Base-by-base conservation (phyloP, 2,888 invertebrate genomes). In the Agonopterix heracliana region DNA sequence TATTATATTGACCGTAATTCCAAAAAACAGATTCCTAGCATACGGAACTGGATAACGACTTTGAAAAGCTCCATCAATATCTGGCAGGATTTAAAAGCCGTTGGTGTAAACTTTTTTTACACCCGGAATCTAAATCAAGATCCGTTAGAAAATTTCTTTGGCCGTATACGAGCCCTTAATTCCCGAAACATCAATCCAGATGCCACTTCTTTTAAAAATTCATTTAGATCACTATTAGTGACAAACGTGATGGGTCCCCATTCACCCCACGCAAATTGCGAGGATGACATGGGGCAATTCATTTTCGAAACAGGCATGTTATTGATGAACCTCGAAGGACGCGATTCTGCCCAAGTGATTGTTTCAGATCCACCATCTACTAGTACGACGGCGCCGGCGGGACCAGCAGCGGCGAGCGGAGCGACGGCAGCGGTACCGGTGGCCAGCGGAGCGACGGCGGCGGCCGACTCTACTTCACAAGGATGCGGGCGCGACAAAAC, bases 101-200 rank as follows among this genome's bases (percentile, higher is more conserved):
- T 50, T 7, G 47, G 42, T 7, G 50, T 59, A 41, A 17, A 44
- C 38, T 53, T 47, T 44, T 52, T 48, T 51, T 56, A 60, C 48
- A 48, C 56, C 9, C 35, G 57, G 9, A 40, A 52, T 43, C 9
- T 57, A 12, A 55, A 59, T 42, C 57, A 59, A 45, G 56, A 54
- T 38, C 54, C 54, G 17, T 42, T 59, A 10, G 54, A 59, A 49
- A 54, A 50, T 41, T 56, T 54, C 44, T 54, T 58, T 51, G 54
- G 54, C n/a, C 13, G 49, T 13, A 35, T 54, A 10, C 48, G 52
- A 41, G 54, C 56, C 7, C 34, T 52, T 10, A 56, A 58, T 45
- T 54, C 54, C 34, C 13, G 54, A 4, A 50, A 55, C 45, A 44
- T 50, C 10, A 55, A 57, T 35, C 60, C 58, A 2, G 55, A 55